A percentile compares a stretch with the other conserved stretches of the same genome.
phyloP scores from a whole-genome alignment of 1,140 invertebrate species.

The Drosophila willistoni region DNA sequence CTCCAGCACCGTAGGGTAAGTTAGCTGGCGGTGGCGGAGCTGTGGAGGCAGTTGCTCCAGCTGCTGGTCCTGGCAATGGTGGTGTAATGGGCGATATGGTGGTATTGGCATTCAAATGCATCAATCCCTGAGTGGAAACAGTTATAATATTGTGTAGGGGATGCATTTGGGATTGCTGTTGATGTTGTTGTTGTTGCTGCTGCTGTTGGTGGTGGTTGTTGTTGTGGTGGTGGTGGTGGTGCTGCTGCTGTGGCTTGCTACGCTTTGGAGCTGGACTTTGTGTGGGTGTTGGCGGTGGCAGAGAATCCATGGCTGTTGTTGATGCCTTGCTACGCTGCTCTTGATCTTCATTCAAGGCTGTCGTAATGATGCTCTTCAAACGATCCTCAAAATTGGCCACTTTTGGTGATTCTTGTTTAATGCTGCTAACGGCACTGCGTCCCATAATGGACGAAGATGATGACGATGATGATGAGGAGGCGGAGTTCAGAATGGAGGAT shows the following conservation, averaged over 20 bases:
- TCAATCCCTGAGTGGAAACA: constrained; percentile 78
- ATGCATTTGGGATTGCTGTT: constrained; percentile 41
- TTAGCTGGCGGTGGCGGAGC: constrained; percentile 71
- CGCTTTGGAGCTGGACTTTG: constrained; percentile 70
- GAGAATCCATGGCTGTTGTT: constrained; percentile 21
- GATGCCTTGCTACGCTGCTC: constrained; percentile 84
- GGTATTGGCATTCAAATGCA: constrained; percentile 79
- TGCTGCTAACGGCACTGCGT: constrained; percentile 16
- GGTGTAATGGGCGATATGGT: constrained; percentile 82
- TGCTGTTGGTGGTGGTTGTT: constrained; percentile 27
- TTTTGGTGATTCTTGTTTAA: constrained; percentile 89
- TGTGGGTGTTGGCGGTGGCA: constrained; percentile 34
- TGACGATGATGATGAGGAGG: background rate
- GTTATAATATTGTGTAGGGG: constrained; percentile 74
- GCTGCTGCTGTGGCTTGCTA: constrained; percentile 67
- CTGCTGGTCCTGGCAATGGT: constrained; percentile 62
- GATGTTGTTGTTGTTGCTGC: constrained; percentile 31
- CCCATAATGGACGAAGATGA: background rate
- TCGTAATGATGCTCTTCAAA: constrained; percentile 96
- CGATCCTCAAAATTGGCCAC: constrained; percentile 95
- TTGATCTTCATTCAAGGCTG: constrained; percentile 93
- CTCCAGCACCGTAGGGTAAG: constrained; percentile 64
- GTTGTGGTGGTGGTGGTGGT: constrained; percentile 11
- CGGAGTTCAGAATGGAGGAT: constrained; percentile 1
- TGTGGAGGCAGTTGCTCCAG: constrained; percentile 79